Conservation (phyloP, 2,888 invertebrate genomes). For the Eulithis prunata region DNA sequence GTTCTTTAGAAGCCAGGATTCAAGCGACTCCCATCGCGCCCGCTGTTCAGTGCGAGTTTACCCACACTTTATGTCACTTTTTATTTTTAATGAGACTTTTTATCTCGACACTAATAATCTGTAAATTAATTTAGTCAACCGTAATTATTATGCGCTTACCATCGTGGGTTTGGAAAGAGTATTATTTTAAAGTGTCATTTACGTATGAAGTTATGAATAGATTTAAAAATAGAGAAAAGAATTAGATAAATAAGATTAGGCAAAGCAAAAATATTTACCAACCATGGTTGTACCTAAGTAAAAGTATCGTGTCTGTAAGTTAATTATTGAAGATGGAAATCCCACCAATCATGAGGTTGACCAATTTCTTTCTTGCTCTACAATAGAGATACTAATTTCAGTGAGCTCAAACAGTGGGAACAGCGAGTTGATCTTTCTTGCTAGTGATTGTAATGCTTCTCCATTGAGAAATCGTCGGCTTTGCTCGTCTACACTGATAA, state of each 20-base stretch:
- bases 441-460: constrained; percentile 3
- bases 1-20: not conserved
- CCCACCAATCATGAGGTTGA: no score
- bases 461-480: constrained; percentile 22
- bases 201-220: constrained; percentile 19
- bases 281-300: no score
- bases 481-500: constrained; percentile 27
- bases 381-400: no score
- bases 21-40: constrained; percentile 29
- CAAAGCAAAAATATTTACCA: no score
- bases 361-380: no score
- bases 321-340: no score
- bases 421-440: no score
- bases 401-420: no score
- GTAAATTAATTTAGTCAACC: constrained; percentile 50
- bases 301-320: no score
- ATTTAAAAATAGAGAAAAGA: constrained; percentile 22
- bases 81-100: constrained; percentile 73
- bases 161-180: constrained; percentile 8
- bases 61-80: constrained; percentile 71
- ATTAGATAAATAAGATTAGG: not conserved
- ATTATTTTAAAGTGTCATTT: constrained; percentile 4
- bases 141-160: constrained; percentile 44
- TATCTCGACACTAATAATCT: constrained; percentile 60
- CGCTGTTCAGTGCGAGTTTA: constrained; percentile 55